These are phyloP conservation scores for Strix aluco DNA, from an alignment of 2,113 vertebrate genomes.

Conservation along the genomic window DNA sequence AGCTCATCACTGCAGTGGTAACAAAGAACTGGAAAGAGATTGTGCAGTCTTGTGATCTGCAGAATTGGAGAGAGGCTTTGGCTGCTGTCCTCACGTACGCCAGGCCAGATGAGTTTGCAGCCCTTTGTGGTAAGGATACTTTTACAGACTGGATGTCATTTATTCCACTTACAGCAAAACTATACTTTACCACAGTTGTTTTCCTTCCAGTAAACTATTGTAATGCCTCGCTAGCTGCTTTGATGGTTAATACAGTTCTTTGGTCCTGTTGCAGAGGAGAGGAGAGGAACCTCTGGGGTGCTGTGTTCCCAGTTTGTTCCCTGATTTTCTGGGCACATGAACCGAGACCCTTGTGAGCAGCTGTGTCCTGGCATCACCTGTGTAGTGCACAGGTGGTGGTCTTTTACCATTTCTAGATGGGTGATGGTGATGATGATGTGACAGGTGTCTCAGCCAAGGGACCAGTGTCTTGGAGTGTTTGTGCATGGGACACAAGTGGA, in stretches of 20 bases:
- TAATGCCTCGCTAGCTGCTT: neutral
- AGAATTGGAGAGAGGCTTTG: slow-evolving; percentile 94
- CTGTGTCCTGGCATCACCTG: neutral
- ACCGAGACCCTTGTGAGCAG: neutral
- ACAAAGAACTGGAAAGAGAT: slow-evolving; percentile 93
- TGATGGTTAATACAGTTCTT: neutral
- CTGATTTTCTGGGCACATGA: neutral
- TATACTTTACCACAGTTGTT: neutral
- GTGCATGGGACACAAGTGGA: neutral
- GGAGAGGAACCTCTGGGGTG: neutral
- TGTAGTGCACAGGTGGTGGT: neutral
- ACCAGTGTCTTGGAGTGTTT: neutral
- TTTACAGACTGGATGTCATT: neutral
- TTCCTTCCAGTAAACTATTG: neutral
- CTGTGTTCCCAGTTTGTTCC: neutral
- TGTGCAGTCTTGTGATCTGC: slow-evolving; percentile 90
- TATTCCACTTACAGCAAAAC: neutral
- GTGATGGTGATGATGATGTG: neutral
- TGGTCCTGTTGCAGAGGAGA: neutral
- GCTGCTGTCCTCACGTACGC: slow-evolving; percentile 95
- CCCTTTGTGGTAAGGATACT: slow-evolving; percentile 85
- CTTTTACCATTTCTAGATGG: neutral
- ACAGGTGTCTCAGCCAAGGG: neutral
- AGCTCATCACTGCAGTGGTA: slow-evolving; percentile 96
- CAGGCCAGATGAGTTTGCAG: slow-evolving; percentile 88